Evolutionary conservation across 2,888 invertebrate species (phyloP).

Genomic region (Leucoma salicis): DNA sequence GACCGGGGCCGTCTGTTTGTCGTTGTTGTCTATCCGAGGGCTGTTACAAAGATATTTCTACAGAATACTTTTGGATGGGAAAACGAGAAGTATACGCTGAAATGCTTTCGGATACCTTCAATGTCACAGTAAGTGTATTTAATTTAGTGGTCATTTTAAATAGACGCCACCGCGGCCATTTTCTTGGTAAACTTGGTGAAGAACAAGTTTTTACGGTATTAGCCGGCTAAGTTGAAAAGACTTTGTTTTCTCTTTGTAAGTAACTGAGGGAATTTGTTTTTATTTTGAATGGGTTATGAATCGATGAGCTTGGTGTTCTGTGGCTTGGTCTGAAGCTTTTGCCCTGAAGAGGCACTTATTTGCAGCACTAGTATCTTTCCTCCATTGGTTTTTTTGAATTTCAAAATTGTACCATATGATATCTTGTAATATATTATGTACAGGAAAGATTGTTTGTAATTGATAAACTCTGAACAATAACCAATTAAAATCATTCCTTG

Average conservation of each 20-base stretch:
- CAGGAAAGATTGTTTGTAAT: no score
- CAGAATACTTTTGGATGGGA: conserved; percentile 79
- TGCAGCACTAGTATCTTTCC: no score
- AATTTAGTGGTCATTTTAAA: background rate
- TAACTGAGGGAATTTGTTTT: conserved; percentile 12
- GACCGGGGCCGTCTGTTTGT: conserved; percentile 71
- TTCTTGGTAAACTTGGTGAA: conserved; percentile 31
- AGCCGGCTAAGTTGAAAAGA: conserved; percentile 36
- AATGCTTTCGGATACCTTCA: conserved; percentile 67
- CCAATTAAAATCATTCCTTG: no score
- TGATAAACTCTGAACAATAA: no score
- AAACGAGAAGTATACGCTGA: conserved; percentile 73
- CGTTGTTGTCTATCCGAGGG: conserved; percentile 73
- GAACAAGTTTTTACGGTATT: background rate
- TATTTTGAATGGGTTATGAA: conserved; percentile 40
- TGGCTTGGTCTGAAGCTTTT: no score
- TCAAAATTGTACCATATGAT: no score
- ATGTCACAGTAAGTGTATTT: conserved; percentile 57
- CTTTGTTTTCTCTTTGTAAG: conserved; percentile 17
- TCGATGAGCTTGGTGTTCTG: no score
- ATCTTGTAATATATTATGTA: no score
- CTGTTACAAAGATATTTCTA: conserved; percentile 76
- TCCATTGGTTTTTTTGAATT: no score
- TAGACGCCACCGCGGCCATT: conserved; percentile 52
- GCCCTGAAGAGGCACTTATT: no score